Evolutionary conservation across 2,888 invertebrate genomes (phyloP).

Genomic region (Catocala nupta): DNA sequence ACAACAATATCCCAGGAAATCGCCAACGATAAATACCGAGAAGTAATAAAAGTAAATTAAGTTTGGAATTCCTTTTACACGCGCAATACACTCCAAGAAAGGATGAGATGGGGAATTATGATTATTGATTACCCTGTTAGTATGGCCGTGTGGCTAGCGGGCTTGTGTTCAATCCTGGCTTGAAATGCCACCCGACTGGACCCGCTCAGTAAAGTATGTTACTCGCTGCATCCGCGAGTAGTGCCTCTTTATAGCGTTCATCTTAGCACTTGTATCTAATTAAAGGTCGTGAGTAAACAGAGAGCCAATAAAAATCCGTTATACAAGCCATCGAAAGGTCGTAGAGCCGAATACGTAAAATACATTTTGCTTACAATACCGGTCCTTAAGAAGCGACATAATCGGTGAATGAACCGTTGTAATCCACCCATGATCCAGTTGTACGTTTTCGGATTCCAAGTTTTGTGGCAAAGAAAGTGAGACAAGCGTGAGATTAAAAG

Average conservation of each 20-base stretch:
- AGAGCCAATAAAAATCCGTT: constrained; percentile 50
- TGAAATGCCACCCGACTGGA: constrained; percentile 71
- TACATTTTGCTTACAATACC: constrained; percentile 45
- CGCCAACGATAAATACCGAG: neutral
- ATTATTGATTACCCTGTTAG: constrained; percentile 47
- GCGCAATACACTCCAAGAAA: constrained; percentile 30
- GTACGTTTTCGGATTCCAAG: constrained; percentile 63
- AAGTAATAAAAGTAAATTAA: constrained; percentile 29
- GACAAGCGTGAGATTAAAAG: constrained; percentile 73
- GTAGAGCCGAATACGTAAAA: constrained; percentile 41
- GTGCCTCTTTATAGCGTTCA: constrained; percentile 53
- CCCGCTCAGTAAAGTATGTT: constrained; percentile 65
- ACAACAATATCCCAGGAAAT: neutral
- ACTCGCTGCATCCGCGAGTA: constrained; percentile 64
- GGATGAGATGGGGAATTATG: constrained; percentile 43
- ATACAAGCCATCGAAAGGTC: constrained; percentile 30
- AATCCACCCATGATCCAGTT: constrained; percentile 66
- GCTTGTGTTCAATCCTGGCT: constrained; percentile 59
- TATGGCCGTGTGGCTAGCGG: constrained; percentile 50
- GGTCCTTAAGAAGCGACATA: constrained; percentile 54
- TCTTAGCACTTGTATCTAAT: constrained; percentile 15
- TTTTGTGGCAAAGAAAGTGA: constrained; percentile 70
- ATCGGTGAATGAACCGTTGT: constrained; percentile 67
- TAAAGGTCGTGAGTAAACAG: constrained; percentile 18
- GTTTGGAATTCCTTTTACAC: constrained; percentile 23